phyloP scores from a whole-genome alignment of 2,888 invertebrate genomes.

The Caenorhabditis sinica region DNA sequence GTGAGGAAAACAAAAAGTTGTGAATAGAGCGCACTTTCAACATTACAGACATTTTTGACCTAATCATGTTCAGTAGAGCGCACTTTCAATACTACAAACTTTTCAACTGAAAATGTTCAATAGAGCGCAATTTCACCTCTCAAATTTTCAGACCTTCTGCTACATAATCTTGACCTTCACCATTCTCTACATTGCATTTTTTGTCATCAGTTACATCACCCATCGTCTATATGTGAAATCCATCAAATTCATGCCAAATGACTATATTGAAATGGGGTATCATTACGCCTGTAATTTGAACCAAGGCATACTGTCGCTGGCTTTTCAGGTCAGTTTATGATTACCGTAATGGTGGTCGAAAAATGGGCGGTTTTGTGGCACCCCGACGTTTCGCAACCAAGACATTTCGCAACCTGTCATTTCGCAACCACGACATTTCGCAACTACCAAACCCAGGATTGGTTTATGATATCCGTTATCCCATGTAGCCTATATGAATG shows the following conservation, averaged over 20 bases:
- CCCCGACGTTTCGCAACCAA: no score
- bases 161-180: constrained; percentile 7
- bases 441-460: no score
- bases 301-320: constrained; percentile 13
- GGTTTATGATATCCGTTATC: no score
- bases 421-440: no score
- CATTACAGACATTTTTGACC: background rate
- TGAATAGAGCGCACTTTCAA: background rate
- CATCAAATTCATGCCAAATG: constrained; percentile 26
- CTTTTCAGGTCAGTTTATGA: constrained; percentile 15
- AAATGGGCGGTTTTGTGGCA: no score
- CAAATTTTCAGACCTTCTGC: constrained; percentile 13
- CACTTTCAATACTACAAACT: background rate
- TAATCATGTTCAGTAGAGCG: background rate
- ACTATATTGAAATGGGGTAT: constrained; percentile 46
- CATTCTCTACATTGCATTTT: background rate
- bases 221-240: constrained; percentile 34
- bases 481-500: no score
- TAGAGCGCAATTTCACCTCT: background rate
- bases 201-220: background rate
- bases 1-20: constrained; percentile 1
- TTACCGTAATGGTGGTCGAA: no score
- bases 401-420: no score
- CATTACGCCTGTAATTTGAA: constrained; percentile 15
- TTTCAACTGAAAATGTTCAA: background rate